These are phyloP conservation scores for Corythucha ciliata DNA, from an alignment of 2,888 invertebrate species.

Conservation along the genomic window DNA sequence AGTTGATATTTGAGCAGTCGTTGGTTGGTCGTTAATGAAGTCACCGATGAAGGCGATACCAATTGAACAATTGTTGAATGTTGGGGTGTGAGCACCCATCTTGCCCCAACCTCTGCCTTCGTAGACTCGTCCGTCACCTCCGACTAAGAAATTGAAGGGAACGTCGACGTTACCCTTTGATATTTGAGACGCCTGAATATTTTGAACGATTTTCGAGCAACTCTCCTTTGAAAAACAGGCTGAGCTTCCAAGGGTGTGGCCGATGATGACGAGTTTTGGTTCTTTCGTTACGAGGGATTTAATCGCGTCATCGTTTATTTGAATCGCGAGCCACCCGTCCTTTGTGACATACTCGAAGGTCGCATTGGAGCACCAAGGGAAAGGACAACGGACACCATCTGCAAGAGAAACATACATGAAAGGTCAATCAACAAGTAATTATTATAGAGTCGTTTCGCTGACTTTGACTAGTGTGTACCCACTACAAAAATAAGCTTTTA, in stretches of 20 bases:
- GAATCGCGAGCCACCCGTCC: no score
- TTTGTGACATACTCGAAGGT: no score
- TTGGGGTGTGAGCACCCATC: slow-evolving; percentile 37
- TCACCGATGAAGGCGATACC: slow-evolving; percentile 25
- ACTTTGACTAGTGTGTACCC: no score
- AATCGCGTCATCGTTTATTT: no score
- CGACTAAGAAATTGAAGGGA: slow-evolving; percentile 30
- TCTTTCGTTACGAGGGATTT: slow-evolving; percentile 24
- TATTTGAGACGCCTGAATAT: slow-evolving; percentile 23
- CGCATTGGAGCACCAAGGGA: no score
- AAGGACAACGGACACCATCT: no score
- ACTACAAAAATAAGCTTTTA: no score
- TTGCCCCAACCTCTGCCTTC: slow-evolving; percentile 47
- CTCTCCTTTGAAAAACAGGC: slow-evolving; percentile 14
- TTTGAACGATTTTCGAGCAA: slow-evolving; percentile 5
- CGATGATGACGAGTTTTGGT: slow-evolving; percentile 23
- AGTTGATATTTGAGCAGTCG: slow-evolving; percentile 22
- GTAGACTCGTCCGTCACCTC: slow-evolving; percentile 31
- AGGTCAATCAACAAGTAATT: no score
- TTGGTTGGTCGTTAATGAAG: slow-evolving; percentile 8
- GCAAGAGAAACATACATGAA: no score
- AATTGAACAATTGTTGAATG: slow-evolving; percentile 9
- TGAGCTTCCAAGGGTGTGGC: slow-evolving; percentile 22
- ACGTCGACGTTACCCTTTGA: slow-evolving; percentile 26
- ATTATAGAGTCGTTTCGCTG: no score